Evolutionary conservation across 1,140 invertebrate species (phyloP).

Genomic region (Pogonus chalceus): DNA sequence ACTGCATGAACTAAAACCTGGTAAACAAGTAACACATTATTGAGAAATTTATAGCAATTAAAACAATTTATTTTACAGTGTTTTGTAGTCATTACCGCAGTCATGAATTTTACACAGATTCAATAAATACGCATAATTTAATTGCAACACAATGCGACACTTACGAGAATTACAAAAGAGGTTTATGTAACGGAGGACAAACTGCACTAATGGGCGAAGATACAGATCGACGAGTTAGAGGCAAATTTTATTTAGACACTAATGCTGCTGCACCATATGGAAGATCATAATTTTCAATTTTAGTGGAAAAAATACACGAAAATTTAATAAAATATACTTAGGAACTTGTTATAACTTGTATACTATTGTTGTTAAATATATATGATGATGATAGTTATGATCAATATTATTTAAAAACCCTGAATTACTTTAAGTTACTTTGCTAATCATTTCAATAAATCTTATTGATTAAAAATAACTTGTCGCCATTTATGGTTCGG

Average conservation of each 20-base stretch:
- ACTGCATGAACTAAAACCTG: too few species aligned
- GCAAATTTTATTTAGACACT: constrained; percentile 30
- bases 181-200: constrained; percentile 24
- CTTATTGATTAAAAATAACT: too few species aligned
- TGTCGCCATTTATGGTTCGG: too few species aligned
- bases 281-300: background rate
- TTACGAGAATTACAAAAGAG: constrained; percentile 30
- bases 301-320: too few species aligned
- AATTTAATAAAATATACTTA: too few species aligned
- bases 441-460: too few species aligned
- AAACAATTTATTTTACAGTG: constrained; percentile 21
- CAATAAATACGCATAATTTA: constrained; percentile 36
- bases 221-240: constrained; percentile 18
- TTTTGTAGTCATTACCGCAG: constrained; percentile 38
- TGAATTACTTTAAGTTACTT: too few species aligned
- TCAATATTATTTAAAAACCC: too few species aligned
- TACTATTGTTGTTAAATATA: too few species aligned
- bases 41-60: constrained; percentile 48
- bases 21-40: constrained; percentile 56
- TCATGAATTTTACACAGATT: constrained; percentile 39
- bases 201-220: constrained; percentile 29
- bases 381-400: too few species aligned
- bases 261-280: constrained; percentile 14
- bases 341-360: too few species aligned
- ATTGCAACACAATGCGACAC: constrained; percentile 30